Evolutionary conservation across 1,140 invertebrate species (phyloP).

Genomic region (Monomorium pharaonis): DNA sequence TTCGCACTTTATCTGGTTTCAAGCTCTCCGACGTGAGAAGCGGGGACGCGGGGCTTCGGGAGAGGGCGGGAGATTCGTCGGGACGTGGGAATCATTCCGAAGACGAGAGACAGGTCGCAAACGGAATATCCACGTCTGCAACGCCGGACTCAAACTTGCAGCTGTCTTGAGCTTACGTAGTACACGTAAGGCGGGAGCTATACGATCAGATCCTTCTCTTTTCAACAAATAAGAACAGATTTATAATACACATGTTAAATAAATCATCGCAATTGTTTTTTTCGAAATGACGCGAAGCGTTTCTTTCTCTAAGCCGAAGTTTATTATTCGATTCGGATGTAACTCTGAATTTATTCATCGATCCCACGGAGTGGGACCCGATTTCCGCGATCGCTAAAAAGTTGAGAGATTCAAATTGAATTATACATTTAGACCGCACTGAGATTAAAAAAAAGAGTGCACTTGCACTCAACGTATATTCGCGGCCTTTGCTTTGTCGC

Average conservation of each 20-base stretch:
- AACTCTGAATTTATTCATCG: neutral
- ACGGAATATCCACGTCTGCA: constrained; percentile 31
- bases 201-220: neutral
- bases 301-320: neutral
- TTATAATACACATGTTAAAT: neutral
- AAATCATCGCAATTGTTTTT: neutral
- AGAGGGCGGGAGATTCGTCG: neutral
- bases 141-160: neutral
- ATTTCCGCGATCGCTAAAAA: neutral
- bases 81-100: constrained; percentile 49
- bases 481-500: neutral
- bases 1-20: constrained; percentile 69
- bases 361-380: neutral
- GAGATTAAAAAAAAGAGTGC: constrained; percentile 11
- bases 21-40: constrained; percentile 21
- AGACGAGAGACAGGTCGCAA: constrained; percentile 47
- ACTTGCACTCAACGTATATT: neutral
- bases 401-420: neutral
- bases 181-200: neutral
- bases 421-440: neutral
- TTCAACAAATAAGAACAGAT: neutral
- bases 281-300: neutral
- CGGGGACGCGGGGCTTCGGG: constrained; percentile 8
- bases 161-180: neutral
- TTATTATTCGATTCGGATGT: neutral